These are phyloP conservation scores for Euproctis similis DNA, from an alignment of 2,888 invertebrate genomes.

Conservation along the genomic window DNA sequence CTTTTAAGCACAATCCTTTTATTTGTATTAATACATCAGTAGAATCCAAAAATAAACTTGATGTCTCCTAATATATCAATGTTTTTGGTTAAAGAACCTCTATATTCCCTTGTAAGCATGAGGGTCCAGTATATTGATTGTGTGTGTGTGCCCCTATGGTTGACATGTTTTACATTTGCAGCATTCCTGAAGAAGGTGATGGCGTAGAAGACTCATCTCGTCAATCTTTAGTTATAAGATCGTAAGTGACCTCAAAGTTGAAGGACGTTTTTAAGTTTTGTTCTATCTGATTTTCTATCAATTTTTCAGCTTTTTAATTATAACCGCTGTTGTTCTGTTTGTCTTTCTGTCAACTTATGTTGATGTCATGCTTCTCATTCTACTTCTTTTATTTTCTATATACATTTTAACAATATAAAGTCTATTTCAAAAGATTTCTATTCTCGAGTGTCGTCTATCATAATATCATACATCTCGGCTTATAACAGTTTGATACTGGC, in stretches of 20 bases:
- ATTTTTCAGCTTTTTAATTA: conserved; percentile 24
- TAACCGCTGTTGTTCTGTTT: conserved; percentile 17
- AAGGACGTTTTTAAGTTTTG: conserved; percentile 31
- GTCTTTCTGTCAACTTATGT: conserved; percentile 9
- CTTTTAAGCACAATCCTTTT: too few species aligned
- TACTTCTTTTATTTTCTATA: conserved; percentile 8
- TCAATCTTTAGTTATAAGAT: conserved; percentile 76
- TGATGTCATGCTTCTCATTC: conserved; percentile 16
- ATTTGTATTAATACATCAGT: too few species aligned
- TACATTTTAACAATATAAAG: neutral
- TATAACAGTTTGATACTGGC: conserved; percentile 17
- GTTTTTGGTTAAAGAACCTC: too few species aligned
- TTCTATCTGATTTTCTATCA: too few species aligned
- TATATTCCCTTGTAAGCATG: conserved; percentile 28
- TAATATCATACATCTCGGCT: conserved; percentile 16
- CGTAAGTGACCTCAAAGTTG: conserved; percentile 56
- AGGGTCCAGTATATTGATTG: conserved; percentile 25
- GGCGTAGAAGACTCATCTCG: conserved; percentile 73
- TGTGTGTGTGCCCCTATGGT: conserved; percentile 57
- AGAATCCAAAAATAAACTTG: too few species aligned
- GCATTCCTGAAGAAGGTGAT: conserved; percentile 88
- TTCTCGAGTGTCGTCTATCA: conserved; percentile 4
- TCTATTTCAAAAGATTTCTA: conserved; percentile 1
- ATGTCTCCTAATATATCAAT: too few species aligned
- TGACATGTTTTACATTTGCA: conserved; percentile 73